These are phyloP conservation scores for Tricholaema leucomelas DNA, from an alignment of 2,113 vertebrate genomes.

Conservation along the genomic window DNA sequence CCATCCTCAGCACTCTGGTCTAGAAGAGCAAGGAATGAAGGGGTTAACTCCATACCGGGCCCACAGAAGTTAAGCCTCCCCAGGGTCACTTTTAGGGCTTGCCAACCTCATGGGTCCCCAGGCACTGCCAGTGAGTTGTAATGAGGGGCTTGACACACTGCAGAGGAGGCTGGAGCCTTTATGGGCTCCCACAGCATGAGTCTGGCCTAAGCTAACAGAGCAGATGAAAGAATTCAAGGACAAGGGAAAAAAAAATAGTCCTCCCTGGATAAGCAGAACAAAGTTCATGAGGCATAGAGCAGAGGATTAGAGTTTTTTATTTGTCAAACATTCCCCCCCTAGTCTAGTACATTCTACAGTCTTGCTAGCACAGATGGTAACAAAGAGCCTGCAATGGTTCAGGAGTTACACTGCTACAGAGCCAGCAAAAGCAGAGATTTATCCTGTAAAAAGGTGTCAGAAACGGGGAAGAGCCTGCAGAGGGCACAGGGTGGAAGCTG, in stretches of 20 bases:
- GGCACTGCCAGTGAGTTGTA: neutral
- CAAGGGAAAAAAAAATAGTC: neutral
- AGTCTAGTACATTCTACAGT: constrained; percentile 68
- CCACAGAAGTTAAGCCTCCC: neutral
- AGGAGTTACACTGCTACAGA: constrained; percentile 52
- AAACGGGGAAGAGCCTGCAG: neutral
- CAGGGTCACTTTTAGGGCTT: neutral
- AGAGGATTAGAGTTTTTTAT: constrained; percentile 72
- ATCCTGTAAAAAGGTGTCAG: constrained; percentile 20
- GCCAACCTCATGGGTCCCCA: neutral
- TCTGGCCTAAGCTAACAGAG: neutral
- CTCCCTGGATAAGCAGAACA: neutral
- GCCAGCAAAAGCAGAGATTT: constrained; percentile 53
- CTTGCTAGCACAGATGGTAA: constrained; percentile 62
- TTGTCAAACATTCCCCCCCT: constrained; percentile 67
- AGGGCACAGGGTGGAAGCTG: neutral
- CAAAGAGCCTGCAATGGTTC: constrained; percentile 48
- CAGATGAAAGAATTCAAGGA: neutral
- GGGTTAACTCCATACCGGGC: neutral
- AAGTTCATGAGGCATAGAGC: constrained; percentile 24
- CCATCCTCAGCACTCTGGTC: neutral
- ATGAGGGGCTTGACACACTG: neutral
- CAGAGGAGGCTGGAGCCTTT: neutral
- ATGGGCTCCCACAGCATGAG: neutral
- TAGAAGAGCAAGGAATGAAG: neutral